Base-by-base conservation (phyloP, 2,888 invertebrate genomes). In the Caenorhabditis sp. region DNA sequence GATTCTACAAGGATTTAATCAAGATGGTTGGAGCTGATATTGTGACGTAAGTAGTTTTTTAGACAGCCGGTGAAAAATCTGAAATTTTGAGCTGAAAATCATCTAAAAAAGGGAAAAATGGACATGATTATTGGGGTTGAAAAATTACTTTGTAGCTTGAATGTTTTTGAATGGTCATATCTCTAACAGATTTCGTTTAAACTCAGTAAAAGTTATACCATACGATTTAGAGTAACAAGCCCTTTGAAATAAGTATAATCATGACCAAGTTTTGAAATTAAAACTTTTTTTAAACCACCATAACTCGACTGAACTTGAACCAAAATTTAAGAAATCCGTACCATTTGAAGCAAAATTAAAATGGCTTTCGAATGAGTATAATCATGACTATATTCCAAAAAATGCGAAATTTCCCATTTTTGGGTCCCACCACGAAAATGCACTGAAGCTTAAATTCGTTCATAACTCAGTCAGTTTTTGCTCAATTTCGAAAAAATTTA, bases 1-100 rank as follows among this genome's bases (percentile, higher is more conserved):
- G 90, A 61, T 90, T 91, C 86, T 89, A 89, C 74, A 89, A 91
- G 66, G 90, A 90, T 81, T 86, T 91, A 77, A 89, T 88, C 49
- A 89, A 89, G 74, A 89, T 89, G 89, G 82, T 88, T 14, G 89
- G 89, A 58, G 86, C 88, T 41, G 89, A 89, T 70, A 89, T 89
- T 64, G 82, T 76, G 22, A 86, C 84, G 61, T 82, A 26, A 82
- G 82, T 73, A 31, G 16, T n/a, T 31, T 31, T 31, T 56, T 8
- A 28, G n/a, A n/a, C n/a, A n/a, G n/a, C n/a, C n/a, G n/a, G n/a
- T n/a, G n/a, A 28, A 28, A 26, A 14, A 56, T 4, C 31, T 0
- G 19, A 26, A 10, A 54, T 26, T 54, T 54, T 24, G 54, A 47
- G 19, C 47, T 6, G 0, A 49, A 49, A 49, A 19, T n/a, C 10